phyloP scores from a whole-genome alignment of 2,888 invertebrate genomes.

The Hyppa rectilinea region DNA sequence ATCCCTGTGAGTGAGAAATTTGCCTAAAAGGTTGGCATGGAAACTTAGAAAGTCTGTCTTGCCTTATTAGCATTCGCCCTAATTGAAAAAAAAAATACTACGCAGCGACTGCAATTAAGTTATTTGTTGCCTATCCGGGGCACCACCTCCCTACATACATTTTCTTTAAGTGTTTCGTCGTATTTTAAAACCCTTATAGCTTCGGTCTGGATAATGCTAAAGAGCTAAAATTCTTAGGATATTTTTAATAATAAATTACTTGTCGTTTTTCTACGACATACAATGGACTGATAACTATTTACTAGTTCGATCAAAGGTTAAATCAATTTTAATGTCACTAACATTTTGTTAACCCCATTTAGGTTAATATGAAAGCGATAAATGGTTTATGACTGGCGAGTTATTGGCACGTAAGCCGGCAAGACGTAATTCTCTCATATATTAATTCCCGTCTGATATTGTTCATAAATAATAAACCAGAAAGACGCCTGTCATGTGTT shows the following conservation, averaged over 20 bases:
- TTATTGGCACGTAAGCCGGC: constrained; percentile 47
- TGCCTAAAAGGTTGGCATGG: too few species aligned
- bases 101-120: too few species aligned
- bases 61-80: not conserved
- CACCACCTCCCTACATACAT: too few species aligned
- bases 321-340: constrained; percentile 14
- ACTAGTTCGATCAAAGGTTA: not conserved
- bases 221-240: too few species aligned
- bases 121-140: too few species aligned
- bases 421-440: constrained; percentile 38
- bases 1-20: too few species aligned
- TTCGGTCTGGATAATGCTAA: too few species aligned
- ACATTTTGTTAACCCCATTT: constrained; percentile 49
- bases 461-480: constrained; percentile 49
- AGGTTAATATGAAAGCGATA: constrained; percentile 55
- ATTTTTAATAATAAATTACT: not conserved
- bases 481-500: constrained; percentile 43
- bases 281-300: too few species aligned
- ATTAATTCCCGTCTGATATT: constrained; percentile 52
- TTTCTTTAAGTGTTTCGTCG: too few species aligned
- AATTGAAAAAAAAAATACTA: too few species aligned
- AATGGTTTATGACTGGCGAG: constrained; percentile 52
- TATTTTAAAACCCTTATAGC: too few species aligned
- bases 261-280: not conserved
- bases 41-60: not conserved